Conservation (phyloP, 2,888 invertebrate species). For the Eurytoma californica region DNA sequence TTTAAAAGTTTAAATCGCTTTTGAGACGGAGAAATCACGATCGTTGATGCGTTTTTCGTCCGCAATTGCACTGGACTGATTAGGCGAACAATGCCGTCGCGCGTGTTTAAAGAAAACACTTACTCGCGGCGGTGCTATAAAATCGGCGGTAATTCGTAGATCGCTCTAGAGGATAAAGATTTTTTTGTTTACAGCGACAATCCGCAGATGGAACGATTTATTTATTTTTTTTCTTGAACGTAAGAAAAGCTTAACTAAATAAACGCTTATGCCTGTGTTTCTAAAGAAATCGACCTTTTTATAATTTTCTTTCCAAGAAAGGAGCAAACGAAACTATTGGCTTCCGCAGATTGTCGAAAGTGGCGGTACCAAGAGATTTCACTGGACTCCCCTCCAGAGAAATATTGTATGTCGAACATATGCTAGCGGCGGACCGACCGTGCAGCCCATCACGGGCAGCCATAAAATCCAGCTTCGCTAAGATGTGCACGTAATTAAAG, state of each 20-base stretch:
- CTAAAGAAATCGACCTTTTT: background rate
- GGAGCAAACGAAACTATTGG: too few relatives aligned
- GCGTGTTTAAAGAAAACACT: too few relatives aligned
- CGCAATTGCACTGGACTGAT: background rate
- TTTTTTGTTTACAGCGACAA: background rate
- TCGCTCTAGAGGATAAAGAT: background rate
- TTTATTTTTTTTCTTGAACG: background rate
- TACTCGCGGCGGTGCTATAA: too few relatives aligned
- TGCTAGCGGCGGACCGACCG: background rate
- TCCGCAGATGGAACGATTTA: background rate
- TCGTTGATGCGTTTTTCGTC: background rate
- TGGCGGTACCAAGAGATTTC: too few relatives aligned
- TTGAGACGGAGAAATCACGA: too few relatives aligned
- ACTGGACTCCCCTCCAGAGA: background rate
- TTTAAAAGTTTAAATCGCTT: too few relatives aligned
- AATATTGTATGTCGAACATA: background rate
- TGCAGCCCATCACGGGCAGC: background rate
- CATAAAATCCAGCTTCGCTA: background rate
- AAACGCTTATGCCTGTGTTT: constrained; percentile 18
- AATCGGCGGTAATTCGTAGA: background rate
- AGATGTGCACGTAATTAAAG: too few relatives aligned
- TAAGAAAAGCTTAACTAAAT: constrained; percentile 30
- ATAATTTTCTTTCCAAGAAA: too few relatives aligned
- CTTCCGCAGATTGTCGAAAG: too few relatives aligned
- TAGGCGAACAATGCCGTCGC: background rate